A percentile compares a stretch with the other conserved stretches of the same genome.
These are phyloP conservation scores for Python bivittatus DNA, from an alignment of 2,113 vertebrate species.

Conservation along the genomic window DNA sequence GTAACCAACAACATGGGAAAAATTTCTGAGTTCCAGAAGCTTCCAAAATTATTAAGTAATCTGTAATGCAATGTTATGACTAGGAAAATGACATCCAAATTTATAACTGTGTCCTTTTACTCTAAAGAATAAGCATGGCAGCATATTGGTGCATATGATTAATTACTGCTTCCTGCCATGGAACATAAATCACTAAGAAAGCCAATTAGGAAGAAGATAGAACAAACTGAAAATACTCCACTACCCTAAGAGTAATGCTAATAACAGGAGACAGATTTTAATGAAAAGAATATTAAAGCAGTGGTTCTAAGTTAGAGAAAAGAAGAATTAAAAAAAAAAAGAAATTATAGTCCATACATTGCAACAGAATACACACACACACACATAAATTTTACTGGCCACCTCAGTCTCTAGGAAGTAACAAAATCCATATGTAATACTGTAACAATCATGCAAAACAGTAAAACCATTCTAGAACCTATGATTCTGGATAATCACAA, in stretches of 20 bases:
- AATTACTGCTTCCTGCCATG: slow-evolving; percentile 5
- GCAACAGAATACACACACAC: neutral
- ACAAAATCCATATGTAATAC: neutral
- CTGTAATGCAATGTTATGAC: neutral
- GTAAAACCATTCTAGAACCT: neutral
- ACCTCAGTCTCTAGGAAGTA: neutral
- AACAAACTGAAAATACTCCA: slow-evolving; percentile 9
- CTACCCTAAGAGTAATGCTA: neutral
- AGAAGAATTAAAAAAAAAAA: neutral
- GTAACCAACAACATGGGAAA: neutral
- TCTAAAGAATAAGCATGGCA: slow-evolving; percentile 11
- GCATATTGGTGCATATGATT: slow-evolving; percentile 19
- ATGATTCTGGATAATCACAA: neutral
- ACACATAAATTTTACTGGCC: neutral
- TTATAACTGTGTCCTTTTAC: neutral
- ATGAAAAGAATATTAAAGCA: neutral
- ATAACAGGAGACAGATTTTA: neutral
- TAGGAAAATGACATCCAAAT: neutral
- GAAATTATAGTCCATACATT: neutral
- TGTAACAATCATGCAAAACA: neutral
- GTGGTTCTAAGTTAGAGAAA: neutral
- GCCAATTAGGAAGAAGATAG: slow-evolving; percentile 12
- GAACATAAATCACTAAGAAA: slow-evolving; percentile 11
- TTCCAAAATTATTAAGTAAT: neutral
- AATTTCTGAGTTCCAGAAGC: neutral